Base-by-base conservation (phyloP, 2,888 invertebrate genomes). In the Nomada hirtipes region DNA sequence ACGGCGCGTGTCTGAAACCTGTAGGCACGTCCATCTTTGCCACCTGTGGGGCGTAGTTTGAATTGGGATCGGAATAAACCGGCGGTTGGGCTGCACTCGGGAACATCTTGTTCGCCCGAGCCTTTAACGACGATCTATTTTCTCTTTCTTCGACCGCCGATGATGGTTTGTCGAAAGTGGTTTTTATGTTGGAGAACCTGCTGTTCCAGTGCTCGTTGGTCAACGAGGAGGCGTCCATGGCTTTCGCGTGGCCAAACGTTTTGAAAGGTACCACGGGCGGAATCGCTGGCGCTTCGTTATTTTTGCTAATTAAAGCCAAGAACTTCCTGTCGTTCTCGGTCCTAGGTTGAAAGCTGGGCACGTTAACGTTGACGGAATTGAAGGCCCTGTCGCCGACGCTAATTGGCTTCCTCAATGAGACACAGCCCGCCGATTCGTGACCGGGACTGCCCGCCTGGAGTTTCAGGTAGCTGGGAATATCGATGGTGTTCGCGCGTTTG, bases 401-500 rank as follows among this genome's bases (percentile, higher is more conserved):
- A 0, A 96, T 95, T 0, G 96, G 95, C 0, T 96, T 95, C 61
- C 95, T 94, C 0, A 96, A 89, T 0, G 96, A 95, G 47, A 94
- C 92, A 64, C 91, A 90, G 0, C 90, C 89, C 59, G 93, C 92
- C 23, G 88, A 83, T 52, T 92, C 93, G 44, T 88, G 86, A 29
- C 91, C 93, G 84, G 88, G 91, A 88, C 89, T 92, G 64, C 91
- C 91, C 52, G 90, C 91, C 71, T 93, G 92, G 0, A 94, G 90
- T 42, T 93, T 92, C 18, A 93, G 65, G 64, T 93, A 94, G 76
- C 97, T 97, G 0, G 98, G 97, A 91, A 98, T 97, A 91, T 98
- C 98, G 83, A 98, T 97, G 1, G 98, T 98, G 89, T 98, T 98
- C 4, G 98, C 98, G 20, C 98, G 95, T 93, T 98, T 98, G 96